Percentiles rank a stretch among this genome's conserved stretches.
phyloP scores from a whole-genome alignment of 2,888 invertebrate genomes.

The Eupithecia centaureata region DNA sequence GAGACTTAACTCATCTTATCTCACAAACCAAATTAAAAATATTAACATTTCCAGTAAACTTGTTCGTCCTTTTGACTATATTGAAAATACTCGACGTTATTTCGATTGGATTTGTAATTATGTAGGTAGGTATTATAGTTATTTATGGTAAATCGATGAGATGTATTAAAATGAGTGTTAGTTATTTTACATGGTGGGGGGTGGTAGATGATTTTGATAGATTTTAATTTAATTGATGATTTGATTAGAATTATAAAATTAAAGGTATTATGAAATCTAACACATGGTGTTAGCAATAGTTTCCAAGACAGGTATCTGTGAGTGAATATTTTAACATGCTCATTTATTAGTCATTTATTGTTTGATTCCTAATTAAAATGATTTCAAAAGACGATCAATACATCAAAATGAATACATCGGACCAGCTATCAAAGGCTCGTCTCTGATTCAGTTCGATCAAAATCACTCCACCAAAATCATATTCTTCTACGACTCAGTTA shows the following conservation, averaged over 20 bases:
- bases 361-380: too few relatives aligned
- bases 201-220: too few relatives aligned
- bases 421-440: neutral
- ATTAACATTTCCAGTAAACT: slow-evolving; percentile 4
- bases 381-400: too few relatives aligned
- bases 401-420: too few relatives aligned
- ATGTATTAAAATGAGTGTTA: neutral
- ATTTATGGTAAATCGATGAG: neutral
- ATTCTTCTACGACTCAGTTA: neutral
- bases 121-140: neutral
- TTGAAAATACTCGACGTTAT: neutral
- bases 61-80: slow-evolving; percentile 10
- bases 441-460: neutral
- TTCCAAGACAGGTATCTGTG: too few relatives aligned
- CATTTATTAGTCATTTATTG: too few relatives aligned
- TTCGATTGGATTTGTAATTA: neutral
- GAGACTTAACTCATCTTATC: slow-evolving; percentile 42
- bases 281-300: too few relatives aligned
- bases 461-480: neutral
- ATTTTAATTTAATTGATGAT: too few relatives aligned
- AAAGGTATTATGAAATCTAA: too few relatives aligned
- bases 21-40: slow-evolving; percentile 44
- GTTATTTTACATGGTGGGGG: neutral
- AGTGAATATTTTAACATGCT: too few relatives aligned
- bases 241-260: too few relatives aligned